These are phyloP conservation scores for Urechis unicinctus DNA, from an alignment of 2,888 invertebrate species.

Conservation along the genomic window DNA sequence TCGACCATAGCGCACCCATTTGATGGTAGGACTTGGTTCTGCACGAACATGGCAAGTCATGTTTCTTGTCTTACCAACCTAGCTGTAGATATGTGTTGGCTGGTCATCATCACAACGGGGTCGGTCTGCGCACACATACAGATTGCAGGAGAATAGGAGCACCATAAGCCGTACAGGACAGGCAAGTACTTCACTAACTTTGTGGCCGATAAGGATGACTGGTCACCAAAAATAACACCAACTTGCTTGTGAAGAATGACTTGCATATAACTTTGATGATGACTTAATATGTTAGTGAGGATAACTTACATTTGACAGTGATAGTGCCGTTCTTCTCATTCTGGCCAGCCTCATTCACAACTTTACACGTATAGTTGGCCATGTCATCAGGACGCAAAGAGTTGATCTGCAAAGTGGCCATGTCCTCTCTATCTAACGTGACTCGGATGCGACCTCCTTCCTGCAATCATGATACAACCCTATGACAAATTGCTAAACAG, in stretches of 20 bases:
- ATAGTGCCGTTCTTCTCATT: slow-evolving; percentile 23
- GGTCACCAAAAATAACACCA: too few relatives aligned
- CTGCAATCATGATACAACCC: too few relatives aligned
- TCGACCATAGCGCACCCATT: slow-evolving; percentile 12
- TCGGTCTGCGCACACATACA: too few relatives aligned
- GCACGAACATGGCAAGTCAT: slow-evolving; percentile 18
- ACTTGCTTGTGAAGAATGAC: too few relatives aligned
- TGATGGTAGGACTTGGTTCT: slow-evolving; percentile 20
- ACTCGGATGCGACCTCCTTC: slow-evolving; percentile 19
- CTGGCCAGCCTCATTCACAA: slow-evolving; percentile 26
- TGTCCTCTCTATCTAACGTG: not conserved
- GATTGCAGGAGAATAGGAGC: too few relatives aligned
- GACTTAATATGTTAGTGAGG: too few relatives aligned
- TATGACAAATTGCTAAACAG: too few relatives aligned
- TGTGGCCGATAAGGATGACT: too few relatives aligned
- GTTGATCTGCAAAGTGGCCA: slow-evolving; percentile 3
- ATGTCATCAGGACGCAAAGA: slow-evolving; percentile 22
- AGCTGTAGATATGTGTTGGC: slow-evolving; percentile 13
- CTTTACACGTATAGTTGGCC: slow-evolving; percentile 29
- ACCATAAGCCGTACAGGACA: too few relatives aligned
- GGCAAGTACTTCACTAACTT: too few relatives aligned
- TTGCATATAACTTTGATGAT: slow-evolving; percentile 11
- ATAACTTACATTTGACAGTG: slow-evolving; percentile 32
- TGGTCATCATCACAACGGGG: too few relatives aligned
- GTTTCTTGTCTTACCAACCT: slow-evolving; percentile 22